Evolutionary conservation across 2,113 vertebrate species (phyloP).

Genomic region (Cnemophilus loriae): DNA sequence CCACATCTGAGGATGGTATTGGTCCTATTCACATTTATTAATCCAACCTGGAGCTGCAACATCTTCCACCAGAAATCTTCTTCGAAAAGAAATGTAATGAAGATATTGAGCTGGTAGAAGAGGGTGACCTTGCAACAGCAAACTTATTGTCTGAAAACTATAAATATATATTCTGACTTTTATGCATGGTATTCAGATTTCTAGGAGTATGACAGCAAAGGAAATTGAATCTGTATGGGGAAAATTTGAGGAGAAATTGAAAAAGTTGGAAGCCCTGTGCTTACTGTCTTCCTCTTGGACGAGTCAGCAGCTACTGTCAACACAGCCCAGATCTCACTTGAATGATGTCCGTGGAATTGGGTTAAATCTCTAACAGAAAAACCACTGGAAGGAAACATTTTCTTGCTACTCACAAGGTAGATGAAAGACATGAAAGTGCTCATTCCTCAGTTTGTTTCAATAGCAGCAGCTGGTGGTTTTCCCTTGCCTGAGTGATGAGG

Average conservation of each 20-base stretch:
- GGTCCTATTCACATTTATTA: not conserved
- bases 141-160: not conserved
- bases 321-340: not conserved
- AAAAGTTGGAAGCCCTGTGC: not conserved
- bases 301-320: not conserved
- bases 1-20: accelerated
- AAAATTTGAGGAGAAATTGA: not conserved
- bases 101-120: not conserved
- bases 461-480: not conserved
- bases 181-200: not conserved
- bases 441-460: not conserved
- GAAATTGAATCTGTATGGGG: not conserved
- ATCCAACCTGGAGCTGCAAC: not conserved
- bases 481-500: not conserved
- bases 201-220: not conserved
- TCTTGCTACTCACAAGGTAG: not conserved
- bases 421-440: not conserved
- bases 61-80: not conserved
- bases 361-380: not conserved
- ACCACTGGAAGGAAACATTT: not conserved
- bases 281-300: not conserved
- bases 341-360: not conserved
- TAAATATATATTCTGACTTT: not conserved
- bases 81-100: not conserved
- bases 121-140: not conserved